Percentiles rank a stretch among this genome's conserved stretches.
Conservation (phyloP, 2,888 invertebrate genomes). For the Sminthurides aquaticus region DNA sequence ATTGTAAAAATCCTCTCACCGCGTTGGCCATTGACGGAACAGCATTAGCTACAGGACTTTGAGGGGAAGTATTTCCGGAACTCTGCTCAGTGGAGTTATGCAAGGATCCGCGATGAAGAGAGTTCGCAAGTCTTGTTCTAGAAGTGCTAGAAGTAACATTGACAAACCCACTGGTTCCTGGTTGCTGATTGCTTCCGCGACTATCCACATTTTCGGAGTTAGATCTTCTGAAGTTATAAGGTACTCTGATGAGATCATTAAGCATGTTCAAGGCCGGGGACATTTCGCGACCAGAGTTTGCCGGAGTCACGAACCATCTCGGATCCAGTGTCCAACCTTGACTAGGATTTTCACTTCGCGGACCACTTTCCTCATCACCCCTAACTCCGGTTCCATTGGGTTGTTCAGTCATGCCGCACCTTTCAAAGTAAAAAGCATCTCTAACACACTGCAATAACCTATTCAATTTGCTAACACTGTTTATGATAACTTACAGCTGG, state of each 20-base stretch:
- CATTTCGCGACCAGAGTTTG: slow-evolving; percentile 20
- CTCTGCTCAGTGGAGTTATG: background rate
- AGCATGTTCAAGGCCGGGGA: slow-evolving; percentile 29
- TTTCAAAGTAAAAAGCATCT: slow-evolving; percentile 60
- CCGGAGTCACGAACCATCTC: slow-evolving; percentile 34
- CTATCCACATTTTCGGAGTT: slow-evolving; percentile 9
- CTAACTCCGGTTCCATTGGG: background rate
- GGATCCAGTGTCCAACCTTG: slow-evolving; percentile 24
- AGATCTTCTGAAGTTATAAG: slow-evolving; percentile 24
- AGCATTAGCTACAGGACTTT: background rate
- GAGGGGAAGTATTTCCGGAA: background rate
- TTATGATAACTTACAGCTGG: too few species aligned
- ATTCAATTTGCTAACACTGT: background rate
- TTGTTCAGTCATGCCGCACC: slow-evolving; percentile 1
- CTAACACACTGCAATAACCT: background rate
- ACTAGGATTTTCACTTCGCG: background rate
- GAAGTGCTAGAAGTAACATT: background rate
- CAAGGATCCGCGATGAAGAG: background rate
- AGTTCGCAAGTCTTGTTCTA: background rate
- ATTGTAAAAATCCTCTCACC: background rate
- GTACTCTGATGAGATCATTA: slow-evolving; percentile 36
- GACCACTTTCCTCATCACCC: slow-evolving; percentile 4
- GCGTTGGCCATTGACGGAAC: background rate
- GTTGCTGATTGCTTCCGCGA: background rate
- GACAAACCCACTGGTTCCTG: background rate